Evolutionary conservation across 1,140 invertebrate species (phyloP), one percentile per base, ranked within the genome.

Genomic region (Drosophila repletoides): DNA sequence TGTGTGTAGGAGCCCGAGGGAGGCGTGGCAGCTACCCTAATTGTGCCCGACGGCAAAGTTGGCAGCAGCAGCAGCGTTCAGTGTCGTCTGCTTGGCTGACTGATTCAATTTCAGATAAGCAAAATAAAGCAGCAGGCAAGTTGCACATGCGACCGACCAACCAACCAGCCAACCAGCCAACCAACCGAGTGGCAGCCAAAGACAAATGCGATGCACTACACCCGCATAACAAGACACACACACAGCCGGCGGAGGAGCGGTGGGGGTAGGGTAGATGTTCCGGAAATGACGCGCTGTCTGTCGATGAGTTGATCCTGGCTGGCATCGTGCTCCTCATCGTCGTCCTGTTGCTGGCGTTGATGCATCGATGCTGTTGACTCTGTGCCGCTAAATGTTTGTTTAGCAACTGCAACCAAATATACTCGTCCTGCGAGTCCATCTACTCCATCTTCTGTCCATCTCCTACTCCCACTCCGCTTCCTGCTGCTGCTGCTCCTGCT

Each of bases 71-170:
- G 64, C 69, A 55, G 21, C 33, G 48, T 55, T 48, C 24, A 7
- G 48, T 26, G 43, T 63, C 65, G 67, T 74, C 74, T 76, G 73
- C 79, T 86, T 79, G 80, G 74, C 63, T 84, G 79, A 55, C 74
- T 75, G 80, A 86, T 86, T 86, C 81, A 86, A 86, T 86, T 86
- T 86, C 67, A 87, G 80, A 86, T 86, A 86, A 86, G 81, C 74
- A 86, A 86, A 84, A 84, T 86, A 84, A 84, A 86, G 79, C 79
- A 83, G 68, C 66, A 66, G 6, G 40, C 49, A 56, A 60, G 38
- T 36, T 43, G 75, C 77, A 83, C 76, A 81, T 81, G 76, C 76
- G 63, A 72, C 66, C 56, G 15, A 55, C 12, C 46, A 26, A 48
- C 24, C 12, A 28, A 43, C 14, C n/a, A 17, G 6, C 26, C 38